Evolutionary conservation across 2,888 invertebrate genomes (phyloP), one percentile per base, ranked within the genome.

Genomic region (Cancer borealis): DNA sequence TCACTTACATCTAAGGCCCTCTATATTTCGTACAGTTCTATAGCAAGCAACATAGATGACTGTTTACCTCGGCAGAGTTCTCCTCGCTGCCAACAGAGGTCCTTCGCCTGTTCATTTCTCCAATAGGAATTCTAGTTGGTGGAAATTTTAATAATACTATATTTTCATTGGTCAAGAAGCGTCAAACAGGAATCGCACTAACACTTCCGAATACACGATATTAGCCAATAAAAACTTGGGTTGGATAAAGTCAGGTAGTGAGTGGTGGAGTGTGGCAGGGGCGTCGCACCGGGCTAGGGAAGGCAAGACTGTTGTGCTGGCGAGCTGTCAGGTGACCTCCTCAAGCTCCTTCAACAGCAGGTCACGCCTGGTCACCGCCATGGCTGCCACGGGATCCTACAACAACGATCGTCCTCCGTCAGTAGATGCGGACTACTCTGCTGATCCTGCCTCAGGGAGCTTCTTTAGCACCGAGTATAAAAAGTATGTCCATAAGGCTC

Each of bases 381-480:
- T 93, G 93, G 66, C 93, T 0, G 89, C 73, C 30, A 46, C 73
- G 10, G 89, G 79, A 0, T 95, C 95, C n/a, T 95, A 95, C 47
- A 93, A 88, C 45, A 93, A 88, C 60, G 95, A 95, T 30, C 84
- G 95, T 26, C 95, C 95, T 21, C 95, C 95, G 0, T 92, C 93
- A 8, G 93, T 93, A 1, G 95, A 95, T n/a, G 93, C 91, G 8
- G 95, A 95, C 39, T 95, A 95, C 92, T 90, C 95, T 45, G 94
- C 94, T 5, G 95, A 95, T 93, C 94, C 95, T 45, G 95, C 95
- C 0, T 95, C 95, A 10, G 95, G 95, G 21, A 94, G 95, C 39
- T 95, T 95, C 89, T 95, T 95, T 87, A 95, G 92, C 39, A 93
- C 95, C 46, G 95, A 95, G 79, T 95, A 93, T 49, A 95, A 95